Evolutionary conservation across 2,113 vertebrate species (phyloP), one percentile per base, ranked within the genome.

Genomic region (Lophius piscatorius): DNA sequence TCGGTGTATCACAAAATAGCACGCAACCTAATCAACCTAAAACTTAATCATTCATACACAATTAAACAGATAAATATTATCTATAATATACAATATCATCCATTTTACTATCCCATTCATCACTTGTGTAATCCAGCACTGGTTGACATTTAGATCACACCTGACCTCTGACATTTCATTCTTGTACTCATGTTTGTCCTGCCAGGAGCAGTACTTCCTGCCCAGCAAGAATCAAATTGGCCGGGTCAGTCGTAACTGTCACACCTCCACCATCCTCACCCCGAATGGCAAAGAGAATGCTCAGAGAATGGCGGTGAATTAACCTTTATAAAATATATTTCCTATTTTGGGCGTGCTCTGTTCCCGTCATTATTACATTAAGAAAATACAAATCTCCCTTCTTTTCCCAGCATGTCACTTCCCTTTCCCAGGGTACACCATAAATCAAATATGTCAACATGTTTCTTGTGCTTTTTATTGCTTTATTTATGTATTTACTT

Each of bases 251-350:
- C 87, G 83, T 28, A 91, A 81, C 74, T 94, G 93, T 72, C 93
- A 92, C 78, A 94, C 93, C 0, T 91, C 91, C 16, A 81, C 73
- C 63, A 91, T 93, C 81, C 66, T 83, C 4, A 94, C 92, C 18
- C 93, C 92, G 17, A 92, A 91, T 9, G 88, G 90, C 72, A 94
- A 94, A 50, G 92, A 92, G 50, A 91, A 91, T 5, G 90, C 91
- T 50, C 91, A 94, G 58, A 91, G 89, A 66, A 88, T 92, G 63
- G 84, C 89, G 52, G 92, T 94, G 67, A 92, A 78, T 61, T 13
- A 33, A 56, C 49, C 44, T 70, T 40, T 35, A 23, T 26, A 12
- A 50, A 61, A 47, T 16, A 17, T 41, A 14, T 54, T 65, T 62
- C 42, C 38, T 50, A 11, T 65, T 22, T 7, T 12, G 26, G 18